A percentile compares a stretch with the other conserved stretches of the same genome.
phyloP scores from a whole-genome alignment of 2,113 vertebrate genomes.

The Lagopus muta region DNA sequence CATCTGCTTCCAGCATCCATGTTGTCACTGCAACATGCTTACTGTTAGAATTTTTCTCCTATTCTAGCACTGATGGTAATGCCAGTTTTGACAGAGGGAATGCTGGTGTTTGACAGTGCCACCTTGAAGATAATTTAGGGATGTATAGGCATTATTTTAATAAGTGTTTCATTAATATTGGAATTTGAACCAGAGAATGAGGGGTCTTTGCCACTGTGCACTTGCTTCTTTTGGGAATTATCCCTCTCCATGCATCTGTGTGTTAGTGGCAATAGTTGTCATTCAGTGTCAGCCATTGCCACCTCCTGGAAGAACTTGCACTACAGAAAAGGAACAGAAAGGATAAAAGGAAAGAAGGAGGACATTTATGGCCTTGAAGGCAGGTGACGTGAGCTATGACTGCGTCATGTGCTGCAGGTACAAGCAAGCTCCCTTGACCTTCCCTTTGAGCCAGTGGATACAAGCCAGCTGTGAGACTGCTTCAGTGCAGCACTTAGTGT shows the following conservation, averaged over 20 bases:
- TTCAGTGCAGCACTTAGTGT: background rate
- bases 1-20: background rate
- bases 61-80: background rate
- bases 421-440: background rate
- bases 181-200: background rate
- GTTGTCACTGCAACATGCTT: background rate
- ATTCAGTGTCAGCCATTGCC: background rate
- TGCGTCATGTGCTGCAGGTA: background rate
- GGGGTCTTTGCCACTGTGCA: background rate
- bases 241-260: fast-evolving
- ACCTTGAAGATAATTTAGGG: background rate
- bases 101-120: background rate
- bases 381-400: background rate
- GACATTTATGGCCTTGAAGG: background rate
- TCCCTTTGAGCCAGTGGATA: fast-evolving
- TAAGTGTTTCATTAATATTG: background rate
- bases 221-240: background rate
- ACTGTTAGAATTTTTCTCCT: background rate
- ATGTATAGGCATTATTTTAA: background rate
- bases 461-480: background rate
- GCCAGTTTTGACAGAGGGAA: background rate
- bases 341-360: background rate
- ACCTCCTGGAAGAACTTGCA: background rate
- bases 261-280: background rate
- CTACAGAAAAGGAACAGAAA: background rate